Evolutionary conservation across 2,797 vertebrate species (phyloP), one percentile per base, ranked within the genome.

Genomic region (Zonotrichia albicollis): DNA sequence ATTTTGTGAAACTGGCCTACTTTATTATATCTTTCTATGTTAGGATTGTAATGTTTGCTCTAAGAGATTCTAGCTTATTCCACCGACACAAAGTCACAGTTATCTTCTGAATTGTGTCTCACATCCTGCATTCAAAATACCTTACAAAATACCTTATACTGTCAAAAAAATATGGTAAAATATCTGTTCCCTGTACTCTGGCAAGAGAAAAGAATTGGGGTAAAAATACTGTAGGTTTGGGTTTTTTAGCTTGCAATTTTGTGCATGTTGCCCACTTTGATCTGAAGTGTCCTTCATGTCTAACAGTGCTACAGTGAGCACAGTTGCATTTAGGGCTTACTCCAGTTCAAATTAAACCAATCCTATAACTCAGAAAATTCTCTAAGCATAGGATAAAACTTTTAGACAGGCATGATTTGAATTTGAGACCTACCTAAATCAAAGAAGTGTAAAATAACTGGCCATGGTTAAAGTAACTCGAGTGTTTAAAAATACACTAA

Each of bases 191-290:
- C 13, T 88, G 29, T 62, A 54, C 21, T 67, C 51, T 53, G 32
- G 25, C 20, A 71, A 48, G n/a, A 58, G 36, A 85, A 94, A 62
- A 60, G 8, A 85, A 19, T 3, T 38, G 36, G 45, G 8, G 4
- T 10, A 3, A 78, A 68, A 89, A 5, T 19, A 66, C 29, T 27
- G 4, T 43, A 19, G 8, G 18, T 55, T 43, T 85, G 55, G 26
- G 22, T 27, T 62, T 78, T 86, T 73, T 23, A 62, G 26, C n/a
- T 48, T 92, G 19, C 18, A 57, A 29, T 72, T 92, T 80, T 74
- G 27, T 50, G 22, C 7, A 40, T 29, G 1, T 66, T 0, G 0
- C 11, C 13, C 18, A 25, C 61, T 75, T 80, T 36, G 65, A 72
- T 80, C 58, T 65, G 48, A 68, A 80, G 57, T 26, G 32, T 48